phyloP scores from a whole-genome alignment of 2,888 invertebrate species.

The Meghimatium bilineatum region DNA sequence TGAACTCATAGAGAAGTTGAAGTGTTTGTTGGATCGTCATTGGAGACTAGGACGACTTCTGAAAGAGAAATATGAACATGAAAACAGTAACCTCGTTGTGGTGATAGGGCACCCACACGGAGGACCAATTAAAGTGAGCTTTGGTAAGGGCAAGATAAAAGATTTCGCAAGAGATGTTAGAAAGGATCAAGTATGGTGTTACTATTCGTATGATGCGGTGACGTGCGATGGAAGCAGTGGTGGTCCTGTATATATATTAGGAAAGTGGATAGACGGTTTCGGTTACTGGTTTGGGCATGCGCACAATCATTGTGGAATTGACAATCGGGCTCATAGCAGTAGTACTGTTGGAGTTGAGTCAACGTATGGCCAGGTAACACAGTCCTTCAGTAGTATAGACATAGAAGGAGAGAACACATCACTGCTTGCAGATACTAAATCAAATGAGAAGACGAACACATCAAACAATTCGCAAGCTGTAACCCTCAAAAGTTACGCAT shows the following conservation, averaged over 20 bases:
- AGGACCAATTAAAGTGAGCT: not conserved
- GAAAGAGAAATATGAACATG: not conserved
- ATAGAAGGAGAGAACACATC: not conserved
- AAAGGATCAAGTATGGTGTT: constrained; percentile 4
- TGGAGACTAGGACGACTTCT: not conserved
- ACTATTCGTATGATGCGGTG: constrained; percentile 5
- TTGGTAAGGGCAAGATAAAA: not conserved
- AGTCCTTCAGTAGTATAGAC: not conserved
- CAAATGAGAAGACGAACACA: too few relatives aligned
- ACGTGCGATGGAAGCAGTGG: constrained; percentile 20
- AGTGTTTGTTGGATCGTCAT: not conserved
- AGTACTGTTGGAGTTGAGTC: constrained; percentile 12
- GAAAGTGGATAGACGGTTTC: constrained; percentile 10
- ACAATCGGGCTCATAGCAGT: not conserved
- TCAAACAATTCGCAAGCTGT: too few relatives aligned
- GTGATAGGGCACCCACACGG: not conserved
- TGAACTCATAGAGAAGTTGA: not conserved
- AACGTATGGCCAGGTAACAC: not conserved
- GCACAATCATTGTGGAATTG: constrained; percentile 22
- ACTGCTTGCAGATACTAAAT: too few relatives aligned
- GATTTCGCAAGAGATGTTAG: not conserved
- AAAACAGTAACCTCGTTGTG: not conserved
- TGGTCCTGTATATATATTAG: not conserved
- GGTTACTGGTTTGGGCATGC: constrained; percentile 33
- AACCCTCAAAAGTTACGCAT: too few relatives aligned